Base-by-base conservation (phyloP, 2,113 vertebrate species). In the Bos javanicus region DNA sequence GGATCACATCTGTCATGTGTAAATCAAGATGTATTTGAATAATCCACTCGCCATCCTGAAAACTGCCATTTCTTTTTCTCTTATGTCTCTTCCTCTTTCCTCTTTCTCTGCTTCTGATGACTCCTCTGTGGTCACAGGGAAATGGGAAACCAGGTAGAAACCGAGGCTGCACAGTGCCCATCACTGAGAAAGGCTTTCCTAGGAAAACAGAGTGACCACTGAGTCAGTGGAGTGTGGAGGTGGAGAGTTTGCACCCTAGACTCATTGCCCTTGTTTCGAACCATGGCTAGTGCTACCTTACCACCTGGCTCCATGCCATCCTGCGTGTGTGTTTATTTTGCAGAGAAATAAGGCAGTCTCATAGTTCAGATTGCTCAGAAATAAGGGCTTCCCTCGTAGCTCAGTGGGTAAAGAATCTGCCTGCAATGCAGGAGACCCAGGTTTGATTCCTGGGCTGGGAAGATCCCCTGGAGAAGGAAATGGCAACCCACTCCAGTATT, bases 21-120 rank as follows among this genome's bases (percentile, higher is more conserved):
- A 97, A 97, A 94, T 96, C 93, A 94, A 95, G 71, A 95, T 87
- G 83, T 59, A 93, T 96, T 95, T 94, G 96, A 95, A 97, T 97
- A 97, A 97, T 91, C 60, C 88, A n/a, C 71, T 81, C 88, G 71
- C 89, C 71, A 50, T 94, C 78, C 88, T 67, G 39, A 93, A 98
- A 89, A 67, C 88, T 74, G 59, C 83, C 94, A 59, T 54, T 94
- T 94, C 25, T 87, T 85, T 82, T 93, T 64, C 33, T 90, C 48
- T 71, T 13, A 17, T n/a, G 50, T 86, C 39, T 93, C 52, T 96
- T 92, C 92, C 81, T 87, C 86, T 88, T 94, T 95, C 74, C 54
- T 54, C 21, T 91, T 83, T 62, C 90, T 92, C 80, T 96, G 74
- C 33, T 94, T 39, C 57, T 94, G 94, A 81, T 39, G 62, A 90